Evolutionary conservation across 1,140 invertebrate species (phyloP), one percentile per base, ranked within the genome.

Genomic region (Hylyphantes graminicola): DNA sequence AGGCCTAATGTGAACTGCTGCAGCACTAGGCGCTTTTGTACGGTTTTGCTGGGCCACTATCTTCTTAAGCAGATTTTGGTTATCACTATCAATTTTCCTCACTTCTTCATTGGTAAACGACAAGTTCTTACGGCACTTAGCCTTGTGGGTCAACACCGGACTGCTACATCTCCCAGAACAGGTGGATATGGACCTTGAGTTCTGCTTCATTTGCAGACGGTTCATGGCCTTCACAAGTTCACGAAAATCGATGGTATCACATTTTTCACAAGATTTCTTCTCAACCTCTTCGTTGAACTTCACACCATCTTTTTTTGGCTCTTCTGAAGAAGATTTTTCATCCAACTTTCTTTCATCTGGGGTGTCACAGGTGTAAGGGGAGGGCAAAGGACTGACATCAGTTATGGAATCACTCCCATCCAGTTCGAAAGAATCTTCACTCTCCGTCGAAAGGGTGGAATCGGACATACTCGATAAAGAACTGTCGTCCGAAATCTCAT

Each of bases 101-200:
- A 90, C 87, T 84, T 91, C 88, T 13, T 89, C 89, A 65, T 90
- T 90, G 7, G 89, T 88, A 79, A 91, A 91, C 68, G 89, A 91
- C 90, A 91, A 90, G 80, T 91, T 91, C 86, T 88, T 89, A 70
- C 88, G 67, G 64, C 88, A 79, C 86, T 88, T 80, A 15, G 54
- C 65, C 54, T 84, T 84, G 5, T 76, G 82, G 6, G 65, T 84
- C n/a, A 79, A 17, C 19, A 84, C 50, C 63, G 81, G 74, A 54
- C 35, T 84, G 12, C 19, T 55, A 53, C 63, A 74, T 67, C 68
- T 86, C 72, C 21, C 51, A 2, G 15, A n/a, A 57, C 55, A 77
- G 4, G 53, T 59, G 17, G 63, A n/a, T 35, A 35, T 35, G 35
- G 35, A 35, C 10, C 54, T 78, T 11, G 61, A 54, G 54, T 79